phyloP scores from a whole-genome alignment of 1,140 invertebrate genomes.

The Whitmania pigra region DNA sequence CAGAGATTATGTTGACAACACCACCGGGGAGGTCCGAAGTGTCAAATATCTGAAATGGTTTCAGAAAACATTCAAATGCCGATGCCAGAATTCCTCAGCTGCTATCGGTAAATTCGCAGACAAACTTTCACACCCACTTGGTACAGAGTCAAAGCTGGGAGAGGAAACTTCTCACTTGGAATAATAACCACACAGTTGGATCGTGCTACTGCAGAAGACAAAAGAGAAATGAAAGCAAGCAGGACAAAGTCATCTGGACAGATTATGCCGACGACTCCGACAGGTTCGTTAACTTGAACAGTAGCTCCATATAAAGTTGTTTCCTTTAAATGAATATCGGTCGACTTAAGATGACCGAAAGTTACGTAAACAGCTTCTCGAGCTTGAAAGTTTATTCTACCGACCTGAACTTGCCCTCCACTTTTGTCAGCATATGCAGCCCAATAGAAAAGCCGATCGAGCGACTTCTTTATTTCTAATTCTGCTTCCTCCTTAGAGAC shows the following conservation, averaged over 20 bases:
- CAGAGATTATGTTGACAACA: conserved; percentile 47
- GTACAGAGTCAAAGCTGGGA: conserved; percentile 43
- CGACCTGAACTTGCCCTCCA: conserved; percentile 41
- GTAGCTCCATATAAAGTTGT: conserved; percentile 44
- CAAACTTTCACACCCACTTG: conserved; percentile 35
- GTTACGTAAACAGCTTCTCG: not conserved
- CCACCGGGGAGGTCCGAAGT: conserved; percentile 46
- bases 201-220: conserved; percentile 42
- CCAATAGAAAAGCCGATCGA: conserved; percentile 45
- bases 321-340: conserved; percentile 34
- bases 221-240: conserved; percentile 43
- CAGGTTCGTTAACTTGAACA: conserved; percentile 40
- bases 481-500: conserved; percentile 29
- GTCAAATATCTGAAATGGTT: conserved; percentile 41
- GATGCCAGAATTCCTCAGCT: too few relatives aligned
- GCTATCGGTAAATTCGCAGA: too few relatives aligned
- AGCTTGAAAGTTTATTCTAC: not conserved
- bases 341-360: not conserved
- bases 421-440: conserved; percentile 45
- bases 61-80: not conserved
- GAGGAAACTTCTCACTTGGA: conserved; percentile 42
- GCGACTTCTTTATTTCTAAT: conserved; percentile 39
- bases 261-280: conserved; percentile 46
- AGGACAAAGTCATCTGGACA: conserved; percentile 43
- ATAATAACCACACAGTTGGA: conserved; percentile 45